These are phyloP conservation scores for Tetramorium bicarinatum DNA, from an alignment of 2,888 invertebrate species.

Conservation along the genomic window DNA sequence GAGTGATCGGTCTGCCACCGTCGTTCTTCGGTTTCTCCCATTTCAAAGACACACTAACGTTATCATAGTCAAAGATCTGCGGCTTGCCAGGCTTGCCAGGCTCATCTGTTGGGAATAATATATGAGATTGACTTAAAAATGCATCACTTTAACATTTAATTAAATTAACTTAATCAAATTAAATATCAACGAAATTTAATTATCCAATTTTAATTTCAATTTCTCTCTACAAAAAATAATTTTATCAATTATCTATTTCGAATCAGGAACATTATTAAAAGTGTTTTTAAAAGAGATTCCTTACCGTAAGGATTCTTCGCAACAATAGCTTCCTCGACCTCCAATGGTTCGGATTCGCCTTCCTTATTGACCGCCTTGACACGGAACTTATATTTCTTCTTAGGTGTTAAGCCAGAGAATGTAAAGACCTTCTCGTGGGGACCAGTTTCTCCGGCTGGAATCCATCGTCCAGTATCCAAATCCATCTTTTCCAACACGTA, in stretches of 20 bases:
- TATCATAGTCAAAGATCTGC: conserved; percentile 96
- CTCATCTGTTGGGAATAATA: conserved; percentile 89
- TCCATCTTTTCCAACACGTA: conserved; percentile 98
- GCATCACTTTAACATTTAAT: neutral
- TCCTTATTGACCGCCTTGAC: conserved; percentile 99
- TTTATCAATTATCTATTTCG: neutral
- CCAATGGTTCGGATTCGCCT: conserved; percentile 98
- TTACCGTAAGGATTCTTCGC: conserved; percentile 98
- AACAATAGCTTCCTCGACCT: conserved; percentile 94
- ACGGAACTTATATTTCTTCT: conserved; percentile 99
- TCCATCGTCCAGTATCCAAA: conserved; percentile 97
- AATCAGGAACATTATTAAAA: neutral
- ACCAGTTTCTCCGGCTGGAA: conserved; percentile 97
- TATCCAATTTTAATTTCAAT: neutral
- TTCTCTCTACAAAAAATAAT: neutral
- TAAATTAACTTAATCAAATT: neutral
- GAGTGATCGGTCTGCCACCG: conserved; percentile 96
- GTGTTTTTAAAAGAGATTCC: conserved; percentile 62
- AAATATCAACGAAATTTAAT: neutral
- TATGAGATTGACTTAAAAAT: neutral
- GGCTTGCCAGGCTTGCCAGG: conserved; percentile 97
- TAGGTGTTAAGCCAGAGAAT: conserved; percentile 96
- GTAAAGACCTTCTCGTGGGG: conserved; percentile 93
- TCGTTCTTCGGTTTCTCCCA: conserved; percentile 97
- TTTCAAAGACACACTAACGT: conserved; percentile 94